Evolutionary conservation across 2,888 invertebrate species (phyloP), one percentile per base, ranked within the genome.

Genomic region (Chrysopilus asiliformis): DNA sequence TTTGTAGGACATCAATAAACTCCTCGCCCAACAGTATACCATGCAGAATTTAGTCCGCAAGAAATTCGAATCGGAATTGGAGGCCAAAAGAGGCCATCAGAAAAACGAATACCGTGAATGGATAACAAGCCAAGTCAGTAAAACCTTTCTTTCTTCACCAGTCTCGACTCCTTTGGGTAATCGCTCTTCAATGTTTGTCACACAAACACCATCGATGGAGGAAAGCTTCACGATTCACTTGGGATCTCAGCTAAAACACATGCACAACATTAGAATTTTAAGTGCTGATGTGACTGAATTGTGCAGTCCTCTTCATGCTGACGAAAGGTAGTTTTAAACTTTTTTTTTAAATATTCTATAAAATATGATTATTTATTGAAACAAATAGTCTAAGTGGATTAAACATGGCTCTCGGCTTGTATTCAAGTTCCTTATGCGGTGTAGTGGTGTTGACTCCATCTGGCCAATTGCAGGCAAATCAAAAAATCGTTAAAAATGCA

Each of bases 191-290:
- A 63, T 63, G 62, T 63, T 62, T 36, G 50, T 62, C 9, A 57
- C 62, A 2, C 63, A 61, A 40, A 60, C 57, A 41, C 63, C 64
- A 2, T 62, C 61, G 3, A 60, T 89, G 52, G 93, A 94, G 65
- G 95, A 95, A 67, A 93, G 91, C 64, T 97, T 95, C 61, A 97
- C 95, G 14, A 94, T 97, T 53, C 93, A 95, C 67, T 70, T 95
- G 45, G 95, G 97, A 33, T 91, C 94, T 4, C 98, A 98, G 66
- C 73, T 97, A 60, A 98, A 98, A 62, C 94, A 95, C 55, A 97
- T 93, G 72, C 95, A 98, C 64, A 98, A 98, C 62, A 82, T 97
- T 43, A 72, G 97, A 36, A 79, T 98, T 43, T 68, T 94, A 19
- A 83, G 89, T 39, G 80, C 83, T 14, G 79, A 87, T 63, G 74